phyloP scores from a whole-genome alignment of 2,113 vertebrate genomes.

The Aegithalos caudatus region DNA sequence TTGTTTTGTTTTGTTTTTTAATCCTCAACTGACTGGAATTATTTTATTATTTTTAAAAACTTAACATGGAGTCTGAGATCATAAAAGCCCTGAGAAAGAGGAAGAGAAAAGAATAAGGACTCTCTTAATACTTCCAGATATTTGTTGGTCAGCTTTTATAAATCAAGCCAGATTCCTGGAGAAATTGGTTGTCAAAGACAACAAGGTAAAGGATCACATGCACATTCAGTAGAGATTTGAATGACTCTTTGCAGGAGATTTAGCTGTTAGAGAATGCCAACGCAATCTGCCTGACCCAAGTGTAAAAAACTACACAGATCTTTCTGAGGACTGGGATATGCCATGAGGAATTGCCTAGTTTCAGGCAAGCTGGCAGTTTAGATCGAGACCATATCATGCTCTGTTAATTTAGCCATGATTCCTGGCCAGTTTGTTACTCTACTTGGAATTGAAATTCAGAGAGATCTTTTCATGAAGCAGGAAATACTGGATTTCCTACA shows the following conservation, averaged over 20 bases:
- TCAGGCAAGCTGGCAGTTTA: background rate
- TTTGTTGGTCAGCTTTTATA: background rate
- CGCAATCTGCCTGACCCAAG: fast-evolving
- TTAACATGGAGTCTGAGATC: background rate
- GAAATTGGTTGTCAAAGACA: background rate
- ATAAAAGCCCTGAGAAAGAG: background rate
- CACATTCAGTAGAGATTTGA: background rate
- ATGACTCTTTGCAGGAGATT: background rate
- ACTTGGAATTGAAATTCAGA: background rate
- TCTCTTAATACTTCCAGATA: background rate
- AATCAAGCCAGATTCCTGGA: background rate
- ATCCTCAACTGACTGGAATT: background rate
- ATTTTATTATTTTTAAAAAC: background rate
- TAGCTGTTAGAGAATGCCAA: background rate
- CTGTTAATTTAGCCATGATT: background rate
- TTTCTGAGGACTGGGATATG: background rate
- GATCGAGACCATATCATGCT: background rate
- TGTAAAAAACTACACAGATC: background rate
- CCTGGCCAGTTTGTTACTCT: background rate
- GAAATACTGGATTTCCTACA: background rate
- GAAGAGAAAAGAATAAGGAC: background rate
- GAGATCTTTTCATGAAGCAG: background rate
- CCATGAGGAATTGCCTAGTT: background rate
- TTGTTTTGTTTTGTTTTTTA: background rate
- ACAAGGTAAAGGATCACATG: background rate